Base-by-base conservation (phyloP, 2,888 invertebrate species). In the Pedicia rivosa region DNA sequence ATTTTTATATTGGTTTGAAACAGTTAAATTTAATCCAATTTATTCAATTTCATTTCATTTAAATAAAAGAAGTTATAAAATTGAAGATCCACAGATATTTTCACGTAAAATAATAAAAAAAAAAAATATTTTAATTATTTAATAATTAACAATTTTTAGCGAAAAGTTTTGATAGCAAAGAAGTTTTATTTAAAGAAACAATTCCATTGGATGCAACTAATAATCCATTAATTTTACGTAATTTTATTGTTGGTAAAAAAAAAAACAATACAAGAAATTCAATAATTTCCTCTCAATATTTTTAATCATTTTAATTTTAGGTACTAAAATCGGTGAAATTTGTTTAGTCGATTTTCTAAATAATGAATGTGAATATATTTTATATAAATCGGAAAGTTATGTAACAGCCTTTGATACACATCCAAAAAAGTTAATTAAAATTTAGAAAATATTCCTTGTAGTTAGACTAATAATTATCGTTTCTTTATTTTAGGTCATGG, bases 241-340 rank as follows among this genome's bases (percentile, higher is more conserved):
- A 71, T 46, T 74, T 73, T 44, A 53, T 73, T 36, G 50, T 72
- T 24, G 62, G 74, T 75, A 54, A 60, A 67, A 44, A 30, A 15
- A 14, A 10, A 13, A 12, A 10, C 10, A 12, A 14, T 6, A 2
- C n/a, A 16, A 25, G 12, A 25, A 25, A 35, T 24, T 35, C 9
- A n/a, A 16, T 24, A n/a, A 12, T n/a, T 12, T 15, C 13, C 20
- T 16, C 10, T 22, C 10, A 12, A 20, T 7, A 10, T 10, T 13
- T 24, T 10, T 22, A 27, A 32, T 3, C 2, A 22, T 10, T 14
- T 28, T 27, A 19, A 14, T 45, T 47, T 15, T 50, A 68, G 68
- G 57, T 41, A 62, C 65, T 2, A 41, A 48, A 2, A 62, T 65
- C 39, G 59, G 66, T 37, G 66, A 68, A 25, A 56, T 70, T 1